Evolutionary conservation across 1,140 invertebrate genomes (phyloP), one percentile per base, ranked within the genome.

Genomic region (Lepidurus arcticus): DNA sequence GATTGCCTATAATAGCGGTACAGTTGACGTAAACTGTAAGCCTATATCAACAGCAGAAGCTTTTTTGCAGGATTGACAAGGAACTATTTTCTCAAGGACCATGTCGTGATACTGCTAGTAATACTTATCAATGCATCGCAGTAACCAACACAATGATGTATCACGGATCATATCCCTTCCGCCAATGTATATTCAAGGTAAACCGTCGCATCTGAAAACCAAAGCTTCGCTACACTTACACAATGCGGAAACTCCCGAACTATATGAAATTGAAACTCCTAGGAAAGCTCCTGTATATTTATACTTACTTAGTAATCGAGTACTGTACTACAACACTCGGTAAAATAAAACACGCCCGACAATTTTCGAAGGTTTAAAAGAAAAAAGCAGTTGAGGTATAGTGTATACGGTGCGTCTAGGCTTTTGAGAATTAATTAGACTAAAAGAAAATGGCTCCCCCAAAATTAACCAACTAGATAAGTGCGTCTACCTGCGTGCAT

Each of bases 361-460:
- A 3, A 65, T n/a, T 16, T 13, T 65, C 53, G 6, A 65, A 21
- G 21, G 13, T n/a, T n/a, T 65, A 65, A 65, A 21, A 16, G 16
- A 65, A 21, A 21, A 21, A 16, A 13, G 7, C n/a, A 21, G 3
- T 65, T n/a, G 16, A 65, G 16, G 16, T 21, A 65, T 1, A n/a
- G 53, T 10, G 24, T 65, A 65, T 21, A 13, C 13, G 1, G 16
- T 65, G 4, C n/a, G 53, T 34, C 34, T 34, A 3, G 34, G 34
- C 34, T 4, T 34, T 34, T 34, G 34, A 34, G 21, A 65, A 65
- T 65, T 65, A 65, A 65, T 13, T n/a, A 21, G 53, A 65, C 34
- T 65, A 21, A 65, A 65, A 65, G 53, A 65, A 65, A 65, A 65
- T 65, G 21, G 53, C 53, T 65, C 21, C 53, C 53, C 53, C 53